Evolutionary conservation across 2,113 vertebrate genomes (phyloP).

Genomic region (Osmerus eperlanus): DNA sequence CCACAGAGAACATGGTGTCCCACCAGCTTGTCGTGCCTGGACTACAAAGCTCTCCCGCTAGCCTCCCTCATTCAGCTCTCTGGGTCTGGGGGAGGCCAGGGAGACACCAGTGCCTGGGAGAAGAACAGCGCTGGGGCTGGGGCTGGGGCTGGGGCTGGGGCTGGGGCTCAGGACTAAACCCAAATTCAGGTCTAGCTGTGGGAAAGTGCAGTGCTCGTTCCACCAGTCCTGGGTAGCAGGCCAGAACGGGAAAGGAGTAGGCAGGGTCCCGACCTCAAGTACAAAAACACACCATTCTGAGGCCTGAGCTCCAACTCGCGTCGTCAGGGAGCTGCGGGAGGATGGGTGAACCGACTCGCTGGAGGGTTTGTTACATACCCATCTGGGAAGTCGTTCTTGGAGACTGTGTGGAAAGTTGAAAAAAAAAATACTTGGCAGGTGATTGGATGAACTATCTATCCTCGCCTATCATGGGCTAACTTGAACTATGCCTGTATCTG

Average conservation of each 20-base stretch:
- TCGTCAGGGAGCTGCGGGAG: background rate
- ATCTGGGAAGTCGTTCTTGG: too few species aligned
- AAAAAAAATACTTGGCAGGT: too few species aligned
- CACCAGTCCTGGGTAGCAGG: constrained; percentile 25
- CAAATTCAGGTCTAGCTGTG: constrained; percentile 47
- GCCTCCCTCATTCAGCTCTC: constrained; percentile 54
- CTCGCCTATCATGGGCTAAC: too few species aligned
- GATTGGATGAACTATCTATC: too few species aligned
- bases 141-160: constrained; percentile 27
- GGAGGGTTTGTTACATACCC: too few species aligned
- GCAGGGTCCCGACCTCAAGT: constrained; percentile 22
- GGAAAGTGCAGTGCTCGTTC: constrained; percentile 48
- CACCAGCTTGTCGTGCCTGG: constrained; percentile 57
- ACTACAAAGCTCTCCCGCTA: constrained; percentile 59
- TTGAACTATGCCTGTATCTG: too few species aligned
- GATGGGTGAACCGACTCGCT: background rate
- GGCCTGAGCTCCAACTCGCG: constrained; percentile 18
- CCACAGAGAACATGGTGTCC: constrained; percentile 46
- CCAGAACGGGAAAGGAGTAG: constrained; percentile 15
- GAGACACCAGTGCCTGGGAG: constrained; percentile 50
- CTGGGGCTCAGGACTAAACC: constrained; percentile 25
- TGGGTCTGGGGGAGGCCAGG: constrained; percentile 46
- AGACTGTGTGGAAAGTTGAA: too few species aligned
- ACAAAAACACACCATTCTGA: constrained; percentile 44
- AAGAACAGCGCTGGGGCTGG: constrained; percentile 34